Evolutionary conservation across 2,797 vertebrate genomes (phyloP).

Genomic region (Cyprinodon diabolis): DNA sequence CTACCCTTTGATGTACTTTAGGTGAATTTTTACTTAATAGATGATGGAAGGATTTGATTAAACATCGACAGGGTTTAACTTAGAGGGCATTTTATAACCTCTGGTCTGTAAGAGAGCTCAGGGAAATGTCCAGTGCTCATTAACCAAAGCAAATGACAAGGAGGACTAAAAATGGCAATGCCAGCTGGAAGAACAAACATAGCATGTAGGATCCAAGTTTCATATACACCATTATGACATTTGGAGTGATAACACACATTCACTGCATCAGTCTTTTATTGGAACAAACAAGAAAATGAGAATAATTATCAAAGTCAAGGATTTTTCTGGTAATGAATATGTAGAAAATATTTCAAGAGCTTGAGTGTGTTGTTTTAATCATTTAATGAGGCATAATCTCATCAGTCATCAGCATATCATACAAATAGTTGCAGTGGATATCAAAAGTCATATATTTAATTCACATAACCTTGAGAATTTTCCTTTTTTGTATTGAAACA

Average conservation of each 20-base stretch:
- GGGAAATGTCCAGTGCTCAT: slow-evolving; percentile 64
- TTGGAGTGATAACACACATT: slow-evolving; percentile 59
- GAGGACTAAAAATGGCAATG: slow-evolving; percentile 62
- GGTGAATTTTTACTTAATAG: slow-evolving; percentile 53
- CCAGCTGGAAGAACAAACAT: slow-evolving; percentile 67
- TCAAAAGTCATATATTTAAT: too few species aligned
- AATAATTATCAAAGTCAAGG: not conserved
- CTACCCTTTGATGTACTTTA: slow-evolving; percentile 39
- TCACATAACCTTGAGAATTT: too few species aligned
- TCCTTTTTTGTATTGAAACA: too few species aligned
- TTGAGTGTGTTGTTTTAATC: too few species aligned
- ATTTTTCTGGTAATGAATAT: too few species aligned
- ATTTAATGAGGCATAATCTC: too few species aligned
- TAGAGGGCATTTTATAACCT: slow-evolving; percentile 64
- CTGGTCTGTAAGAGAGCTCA: slow-evolving; percentile 54
- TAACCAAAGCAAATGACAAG: slow-evolving; percentile 63
- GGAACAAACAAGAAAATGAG: slow-evolving; percentile 7
- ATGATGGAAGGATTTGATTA: slow-evolving; percentile 53
- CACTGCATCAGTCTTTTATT: slow-evolving; percentile 49
- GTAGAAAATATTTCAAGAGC: too few species aligned
- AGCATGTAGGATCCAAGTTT: slow-evolving; percentile 45
- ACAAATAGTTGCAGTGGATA: too few species aligned
- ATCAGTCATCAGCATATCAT: too few species aligned
- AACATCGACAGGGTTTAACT: slow-evolving; percentile 49
- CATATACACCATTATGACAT: slow-evolving; percentile 50